Base-by-base conservation (phyloP, 2,888 invertebrate species). In the Gandaritis pyraliata region DNA sequence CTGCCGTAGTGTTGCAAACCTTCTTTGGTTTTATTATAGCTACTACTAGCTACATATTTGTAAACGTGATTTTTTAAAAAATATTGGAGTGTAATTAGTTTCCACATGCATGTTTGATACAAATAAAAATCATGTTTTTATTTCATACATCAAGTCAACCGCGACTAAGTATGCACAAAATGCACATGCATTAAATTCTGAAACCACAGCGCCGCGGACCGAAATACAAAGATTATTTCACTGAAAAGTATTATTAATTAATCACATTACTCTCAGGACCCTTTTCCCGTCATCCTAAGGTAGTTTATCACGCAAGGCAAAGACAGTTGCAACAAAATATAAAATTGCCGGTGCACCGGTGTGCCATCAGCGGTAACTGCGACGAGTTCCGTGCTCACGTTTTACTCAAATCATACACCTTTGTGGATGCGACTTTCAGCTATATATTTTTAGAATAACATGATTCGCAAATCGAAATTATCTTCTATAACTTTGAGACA, bases 291-390 rank as follows among this genome's bases (percentile, higher is more conserved):
- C 62, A 69, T 59, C 59, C 64, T 54, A 57, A 67, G 71, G 74
- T 77, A 72, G 74, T 75, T 72, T 76, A 75, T 79, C 74, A 76
- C 71, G 62, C 58, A 50, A 64, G 62, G 72, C 73, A 72, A 66
- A 64, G 58, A 69, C 68, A 71, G 71, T 76, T 72, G 74, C 73
- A 71, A 73, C 69, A 72, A 78, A 76, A 79, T 82, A 79, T 74
- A 75, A 78, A 78, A 78, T 80, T 74, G 78, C 52, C 55, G 49
- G 61, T 54, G 68, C 68, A 60, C 70, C 66, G 61, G 68, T 63
- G 60, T 63, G 61, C 58, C 73, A 83, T 83, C 83, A 81, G 76
- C 71, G 75, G 78, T 80, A 81, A 82, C 82, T 85, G 82, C 80
- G 76, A 82, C 80, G 77, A 75, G 78, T 80, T 78, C 74, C 77